These are phyloP conservation scores for Pararge aegeria DNA, from an alignment of 1,140 invertebrate species.

Conservation along the genomic window DNA sequence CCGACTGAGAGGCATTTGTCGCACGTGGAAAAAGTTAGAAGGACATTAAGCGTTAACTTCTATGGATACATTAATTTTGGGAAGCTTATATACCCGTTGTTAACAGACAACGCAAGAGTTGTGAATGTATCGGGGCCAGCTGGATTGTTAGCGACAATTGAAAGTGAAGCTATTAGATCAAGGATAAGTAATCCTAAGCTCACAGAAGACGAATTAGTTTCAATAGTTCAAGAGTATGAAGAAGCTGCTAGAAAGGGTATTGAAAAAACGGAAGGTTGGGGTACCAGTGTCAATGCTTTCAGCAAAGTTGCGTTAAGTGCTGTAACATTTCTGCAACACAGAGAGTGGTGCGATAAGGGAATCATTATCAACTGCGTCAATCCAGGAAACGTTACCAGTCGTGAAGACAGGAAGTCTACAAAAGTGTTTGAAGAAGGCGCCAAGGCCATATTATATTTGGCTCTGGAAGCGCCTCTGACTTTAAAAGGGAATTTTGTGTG, in stretches of 20 bases:
- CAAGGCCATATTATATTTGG: slow-evolving; percentile 69
- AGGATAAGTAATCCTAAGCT: slow-evolving; percentile 60
- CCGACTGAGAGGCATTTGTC: slow-evolving; percentile 53
- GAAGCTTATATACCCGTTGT: slow-evolving; percentile 62
- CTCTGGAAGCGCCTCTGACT: slow-evolving; percentile 61
- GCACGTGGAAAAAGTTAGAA: slow-evolving; percentile 56
- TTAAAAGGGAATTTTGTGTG: slow-evolving; percentile 73
- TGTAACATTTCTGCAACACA: slow-evolving; percentile 67
- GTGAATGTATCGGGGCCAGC: slow-evolving; percentile 70
- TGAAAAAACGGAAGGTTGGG: slow-evolving; percentile 70
- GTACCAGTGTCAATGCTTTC: slow-evolving; percentile 55
- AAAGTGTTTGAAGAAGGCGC: slow-evolving; percentile 69
- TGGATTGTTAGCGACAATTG: slow-evolving; percentile 62
- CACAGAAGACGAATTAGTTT: slow-evolving; percentile 65
- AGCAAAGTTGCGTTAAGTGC: slow-evolving; percentile 69
- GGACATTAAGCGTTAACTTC: slow-evolving; percentile 64
- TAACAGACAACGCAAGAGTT: slow-evolving; percentile 63
- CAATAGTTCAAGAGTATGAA: slow-evolving; percentile 66
- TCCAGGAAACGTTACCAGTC: slow-evolving; percentile 51
- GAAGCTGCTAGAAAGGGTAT: slow-evolving; percentile 55
- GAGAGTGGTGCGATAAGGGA: slow-evolving; percentile 58
- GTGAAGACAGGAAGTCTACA: slow-evolving; percentile 54
- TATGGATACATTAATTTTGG: slow-evolving; percentile 73
- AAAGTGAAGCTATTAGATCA: slow-evolving; percentile 55
- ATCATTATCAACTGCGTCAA: slow-evolving; percentile 71